phyloP scores from a whole-genome alignment of 2,888 invertebrate genomes.

The Athalia circularis region DNA sequence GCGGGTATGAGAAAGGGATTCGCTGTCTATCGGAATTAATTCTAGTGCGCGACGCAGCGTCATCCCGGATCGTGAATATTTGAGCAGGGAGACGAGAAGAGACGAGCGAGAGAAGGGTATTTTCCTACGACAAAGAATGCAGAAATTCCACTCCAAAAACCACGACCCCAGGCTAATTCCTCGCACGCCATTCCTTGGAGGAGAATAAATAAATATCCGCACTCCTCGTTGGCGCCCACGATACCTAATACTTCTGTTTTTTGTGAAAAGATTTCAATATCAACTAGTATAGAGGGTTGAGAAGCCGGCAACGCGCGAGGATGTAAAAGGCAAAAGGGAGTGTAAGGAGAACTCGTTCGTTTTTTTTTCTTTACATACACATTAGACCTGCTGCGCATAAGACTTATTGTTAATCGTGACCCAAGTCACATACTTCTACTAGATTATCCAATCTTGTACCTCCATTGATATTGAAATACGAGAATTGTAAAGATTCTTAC shows the following conservation, averaged over 20 bases:
- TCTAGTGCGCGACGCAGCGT: constrained; percentile 28
- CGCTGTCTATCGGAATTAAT: constrained; percentile 45
- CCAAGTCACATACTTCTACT: neutral
- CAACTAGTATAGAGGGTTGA: neutral
- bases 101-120: neutral
- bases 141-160: constrained; percentile 36
- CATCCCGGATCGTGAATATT: constrained; percentile 33
- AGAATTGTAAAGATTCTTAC: neutral
- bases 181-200: constrained; percentile 25
- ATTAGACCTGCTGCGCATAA: too few relatives aligned
- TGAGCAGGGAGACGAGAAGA: neutral
- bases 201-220: constrained; percentile 28
- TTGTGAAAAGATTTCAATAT: neutral
- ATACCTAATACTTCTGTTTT: neutral
- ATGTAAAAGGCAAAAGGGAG: neutral
- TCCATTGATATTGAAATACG: constrained; percentile 19
- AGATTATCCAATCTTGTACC: constrained; percentile 14
- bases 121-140: constrained; percentile 38
- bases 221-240: constrained; percentile 11
- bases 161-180: constrained; percentile 36
- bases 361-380: too few relatives aligned
- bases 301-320: neutral
- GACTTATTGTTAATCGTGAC: neutral
- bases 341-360: too few relatives aligned
- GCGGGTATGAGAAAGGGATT: constrained; percentile 16